Conservation (phyloP, 2,888 invertebrate genomes). For the Thereva unica region DNA sequence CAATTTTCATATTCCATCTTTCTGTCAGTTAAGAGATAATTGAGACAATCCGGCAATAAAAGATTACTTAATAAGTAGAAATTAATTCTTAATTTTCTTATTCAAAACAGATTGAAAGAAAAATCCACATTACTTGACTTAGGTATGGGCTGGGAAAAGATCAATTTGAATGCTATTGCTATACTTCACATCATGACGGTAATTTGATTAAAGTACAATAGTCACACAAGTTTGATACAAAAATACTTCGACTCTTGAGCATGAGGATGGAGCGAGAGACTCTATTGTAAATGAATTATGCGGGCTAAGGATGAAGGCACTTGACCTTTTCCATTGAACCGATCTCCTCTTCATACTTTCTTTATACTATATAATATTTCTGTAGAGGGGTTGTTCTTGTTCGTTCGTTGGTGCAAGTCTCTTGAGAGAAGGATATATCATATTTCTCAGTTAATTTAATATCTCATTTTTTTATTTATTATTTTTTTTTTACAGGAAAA, state of each 20-base stretch:
- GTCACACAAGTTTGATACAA: conserved; percentile 12
- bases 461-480: conserved; percentile 1
- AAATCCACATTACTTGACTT: conserved; percentile 3
- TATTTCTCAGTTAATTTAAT: conserved; percentile 19
- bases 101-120: too few species aligned
- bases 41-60: too few species aligned
- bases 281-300: conserved; percentile 26
- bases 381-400: too few species aligned
- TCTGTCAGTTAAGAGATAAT: too few species aligned
- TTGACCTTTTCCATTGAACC: conserved; percentile 26
- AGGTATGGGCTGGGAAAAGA: conserved; percentile 17
- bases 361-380: too few species aligned
- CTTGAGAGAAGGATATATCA: conserved; percentile 4
- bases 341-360: not conserved
- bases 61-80: too few species aligned
- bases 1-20: too few species aligned
- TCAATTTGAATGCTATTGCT: not conserved
- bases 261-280: not conserved
- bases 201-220: conserved; percentile 23
- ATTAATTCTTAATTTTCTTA: too few species aligned
- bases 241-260: conserved; percentile 29
- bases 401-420: too few species aligned
- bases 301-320: conserved; percentile 8
- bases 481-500: conserved; percentile 61
- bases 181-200: too few species aligned